Evolutionary conservation across 2,797 vertebrate species (phyloP).

Genomic region (Leptatherina wallacei): DNA sequence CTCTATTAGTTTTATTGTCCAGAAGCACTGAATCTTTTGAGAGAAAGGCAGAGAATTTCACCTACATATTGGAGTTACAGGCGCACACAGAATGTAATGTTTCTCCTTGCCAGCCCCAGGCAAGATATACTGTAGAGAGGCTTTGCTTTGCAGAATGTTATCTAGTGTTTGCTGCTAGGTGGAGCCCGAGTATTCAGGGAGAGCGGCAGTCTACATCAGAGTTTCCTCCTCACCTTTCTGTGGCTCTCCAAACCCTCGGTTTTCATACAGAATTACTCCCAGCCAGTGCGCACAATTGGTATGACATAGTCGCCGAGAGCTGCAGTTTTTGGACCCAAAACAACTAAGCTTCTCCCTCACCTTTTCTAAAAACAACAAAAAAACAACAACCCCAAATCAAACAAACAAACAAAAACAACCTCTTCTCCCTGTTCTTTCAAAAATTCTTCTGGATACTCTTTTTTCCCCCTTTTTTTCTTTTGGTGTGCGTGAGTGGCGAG

Average conservation of each 20-base stretch:
- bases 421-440: not conserved
- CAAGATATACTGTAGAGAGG: not conserved
- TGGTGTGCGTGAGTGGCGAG: slow-evolving; percentile 27
- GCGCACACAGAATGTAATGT: slow-evolving; percentile 57
- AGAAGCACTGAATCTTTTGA: slow-evolving; percentile 1
- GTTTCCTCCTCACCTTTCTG: slow-evolving; percentile 69
- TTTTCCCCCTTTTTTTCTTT: not conserved
- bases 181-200: slow-evolving; percentile 83
- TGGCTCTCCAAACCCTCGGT: slow-evolving; percentile 64
- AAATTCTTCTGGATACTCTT: slow-evolving; percentile 67
- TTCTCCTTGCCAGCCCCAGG: slow-evolving; percentile 45
- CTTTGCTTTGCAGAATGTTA: slow-evolving; percentile 38
- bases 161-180: slow-evolving; percentile 80
- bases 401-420: not conserved
- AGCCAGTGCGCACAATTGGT: slow-evolving; percentile 78
- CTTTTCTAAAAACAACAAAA: not conserved
- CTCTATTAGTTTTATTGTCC: slow-evolving; percentile 14
- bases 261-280: slow-evolving; percentile 66
- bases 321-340: slow-evolving; percentile 59
- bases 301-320: slow-evolving; percentile 74
- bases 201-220: slow-evolving; percentile 73
- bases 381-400: not conserved
- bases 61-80: slow-evolving; percentile 58
- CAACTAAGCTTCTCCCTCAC: slow-evolving; percentile 39
- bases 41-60: slow-evolving; percentile 3